Base-by-base conservation (phyloP, 35 echinoderm and acorn worm species). In the Hemicentrotus pulcherrimus region DNA sequence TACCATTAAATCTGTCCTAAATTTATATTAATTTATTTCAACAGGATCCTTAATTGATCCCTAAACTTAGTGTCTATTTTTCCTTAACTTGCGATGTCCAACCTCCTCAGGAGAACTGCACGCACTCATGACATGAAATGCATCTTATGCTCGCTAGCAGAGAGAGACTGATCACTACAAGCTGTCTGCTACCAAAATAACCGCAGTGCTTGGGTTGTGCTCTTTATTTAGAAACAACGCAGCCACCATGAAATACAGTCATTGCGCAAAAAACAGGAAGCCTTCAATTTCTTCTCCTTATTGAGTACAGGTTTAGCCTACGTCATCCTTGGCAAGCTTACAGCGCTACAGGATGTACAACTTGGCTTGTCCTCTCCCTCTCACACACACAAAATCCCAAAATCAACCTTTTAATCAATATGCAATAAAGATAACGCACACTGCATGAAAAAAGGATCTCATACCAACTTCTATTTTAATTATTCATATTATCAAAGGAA, bases 241-340 rank as follows among this genome's bases (percentile, higher is more conserved):
- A 45, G 24, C 65, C 88, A 47, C 88, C 32, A 47, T 47, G 88
- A 90, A 90, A 90, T 24, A 90, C 88, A 90, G 88, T 90, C 88
- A 90, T 90, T 45, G 32, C 88, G 32, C 88, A 9, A 90, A 90
- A 90, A 90, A 90, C 88, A 90, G 88, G 88, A 90, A 90, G 88
- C 88, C 88, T 90, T 47, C 46, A 33, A 90, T 90, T 90, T 90
- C 88, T 45, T 78, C 65, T n/a, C 65, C 18, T 78, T 78, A 78
- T 78, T 78, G 65, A 28, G 65, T 28, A n/a, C 24, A 78, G 65
- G 65, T 78, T 78, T 78, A 28, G 28, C 65, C 65, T 78, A 78
- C 65, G 65, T 78, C 65, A 78, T 78, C 65, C 65, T 78, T 78
- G 65, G 65, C 65, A 78, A 78, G 65, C 65, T 18, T 28, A 28